Base-by-base conservation (phyloP, 2,113 vertebrate genomes). In the Lepus europaeus region DNA sequence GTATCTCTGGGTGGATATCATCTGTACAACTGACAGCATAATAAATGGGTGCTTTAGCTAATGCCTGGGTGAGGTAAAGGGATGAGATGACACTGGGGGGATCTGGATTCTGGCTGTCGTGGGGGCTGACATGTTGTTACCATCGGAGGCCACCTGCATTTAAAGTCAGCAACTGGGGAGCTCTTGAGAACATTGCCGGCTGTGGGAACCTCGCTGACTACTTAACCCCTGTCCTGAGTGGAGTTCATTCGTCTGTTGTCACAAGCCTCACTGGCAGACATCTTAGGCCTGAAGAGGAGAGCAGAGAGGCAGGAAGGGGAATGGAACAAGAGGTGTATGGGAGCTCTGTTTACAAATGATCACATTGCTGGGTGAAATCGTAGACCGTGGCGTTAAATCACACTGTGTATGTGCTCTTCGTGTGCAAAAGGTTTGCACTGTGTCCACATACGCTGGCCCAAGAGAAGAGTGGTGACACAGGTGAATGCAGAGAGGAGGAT, bases 121-220 rank as follows among this genome's bases (percentile, higher is more conserved):
- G 81, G 92, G 81, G 83, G 33, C 91, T 97, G 98, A 98, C 89
- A 96, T 98, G 96, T 97, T 95, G 91, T 56, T 73, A 97, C 97
- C 83, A 93, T 94, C 33, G 91, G 90, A 95, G 97, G 94, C 88
- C 93, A 95, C 91, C 0, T 2, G 16, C 93, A 94, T 95, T 97
- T 97, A 97, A 97, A 98, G 95, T 66, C 33, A 70, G 27, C 56
- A 36, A 77, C 83, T 94, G 93, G 59, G 73, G 76, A 79, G 59
- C 73, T 93, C 72, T 96, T 97, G 96, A 97, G 96, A 91, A 22
- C 29, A n/a, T 74, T 93, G 16, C 45, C 73, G 72, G 16, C 81
- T 33, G 33, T 59, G 16, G 59, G 56, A 16, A 89, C 51, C 39
- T 36, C 66, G 63, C 33, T 83, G 69, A 88, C 88, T 33, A 61